phyloP scores from a whole-genome alignment of 2,797 vertebrate species.

The Chromis chromis region DNA sequence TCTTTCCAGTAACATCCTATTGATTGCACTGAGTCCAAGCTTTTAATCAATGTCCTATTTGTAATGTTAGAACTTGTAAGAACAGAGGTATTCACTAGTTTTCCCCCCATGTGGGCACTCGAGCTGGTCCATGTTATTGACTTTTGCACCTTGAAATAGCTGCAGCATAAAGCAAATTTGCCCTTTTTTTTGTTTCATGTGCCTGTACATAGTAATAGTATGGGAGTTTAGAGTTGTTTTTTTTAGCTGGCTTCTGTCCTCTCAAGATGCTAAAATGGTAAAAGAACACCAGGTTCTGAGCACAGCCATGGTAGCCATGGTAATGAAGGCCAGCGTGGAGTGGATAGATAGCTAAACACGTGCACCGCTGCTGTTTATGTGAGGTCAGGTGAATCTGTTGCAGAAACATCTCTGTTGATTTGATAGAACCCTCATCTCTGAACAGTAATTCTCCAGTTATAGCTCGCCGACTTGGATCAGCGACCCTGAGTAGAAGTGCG shows the following conservation, averaged over 20 bases:
- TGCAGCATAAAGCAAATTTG: background rate
- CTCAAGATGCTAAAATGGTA: background rate
- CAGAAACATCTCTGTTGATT: background rate
- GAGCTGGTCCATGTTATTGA: constrained; percentile 36
- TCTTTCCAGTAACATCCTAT: constrained; percentile 32
- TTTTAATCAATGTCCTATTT: constrained; percentile 32
- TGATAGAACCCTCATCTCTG: background rate
- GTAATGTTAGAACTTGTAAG: constrained; percentile 18
- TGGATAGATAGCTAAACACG: background rate
- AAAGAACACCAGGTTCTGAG: background rate
- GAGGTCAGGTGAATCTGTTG: background rate
- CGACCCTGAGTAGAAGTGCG: background rate
- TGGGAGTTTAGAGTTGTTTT: background rate
- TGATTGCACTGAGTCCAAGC: constrained; percentile 13
- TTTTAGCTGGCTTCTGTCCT: background rate
- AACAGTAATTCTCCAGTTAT: background rate
- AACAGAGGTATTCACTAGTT: background rate
- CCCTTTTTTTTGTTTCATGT: too few relatives aligned
- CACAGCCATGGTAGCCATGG: too few relatives aligned
- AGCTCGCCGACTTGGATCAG: background rate
- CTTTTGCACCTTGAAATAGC: constrained; percentile 19
- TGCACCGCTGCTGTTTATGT: background rate
- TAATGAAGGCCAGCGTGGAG: background rate
- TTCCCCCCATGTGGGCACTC: constrained; percentile 8
- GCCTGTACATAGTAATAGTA: background rate